Conservation (phyloP, 2,797 vertebrate genomes). For the Pitangus sulphuratus region DNA sequence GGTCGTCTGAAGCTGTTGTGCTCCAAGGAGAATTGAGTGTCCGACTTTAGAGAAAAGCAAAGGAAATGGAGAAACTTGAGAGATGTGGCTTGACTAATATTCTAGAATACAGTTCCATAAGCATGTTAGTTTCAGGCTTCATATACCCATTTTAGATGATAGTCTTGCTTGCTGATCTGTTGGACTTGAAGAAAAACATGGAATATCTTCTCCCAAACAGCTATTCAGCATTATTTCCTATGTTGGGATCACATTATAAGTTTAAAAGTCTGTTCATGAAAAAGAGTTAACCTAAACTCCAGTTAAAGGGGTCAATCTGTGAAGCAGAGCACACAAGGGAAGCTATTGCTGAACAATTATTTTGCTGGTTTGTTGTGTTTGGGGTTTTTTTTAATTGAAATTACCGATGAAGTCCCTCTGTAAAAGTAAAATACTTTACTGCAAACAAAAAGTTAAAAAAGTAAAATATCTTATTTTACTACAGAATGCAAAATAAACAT, state of each 20-base stretch:
- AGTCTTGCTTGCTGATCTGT: not conserved
- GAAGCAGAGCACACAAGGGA: not conserved
- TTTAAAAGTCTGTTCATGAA: not conserved
- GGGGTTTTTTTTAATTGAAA: not conserved
- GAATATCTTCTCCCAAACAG: not conserved
- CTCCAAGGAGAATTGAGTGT: not conserved
- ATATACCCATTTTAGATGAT: not conserved
- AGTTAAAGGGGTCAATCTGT: not conserved
- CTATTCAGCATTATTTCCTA: not conserved
- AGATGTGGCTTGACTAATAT: not conserved
- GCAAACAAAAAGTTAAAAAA: too few relatives aligned
- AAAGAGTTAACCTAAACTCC: not conserved
- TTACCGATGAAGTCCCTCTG: not conserved
- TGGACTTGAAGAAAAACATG: not conserved
- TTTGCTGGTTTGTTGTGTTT: not conserved
- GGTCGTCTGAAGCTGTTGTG: not conserved
- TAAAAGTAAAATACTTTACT: not conserved
- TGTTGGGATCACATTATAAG: not conserved
- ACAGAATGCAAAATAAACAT: not conserved
- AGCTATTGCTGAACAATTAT: not conserved
- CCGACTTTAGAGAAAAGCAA: not conserved
- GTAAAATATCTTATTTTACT: not conserved
- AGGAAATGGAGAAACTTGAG: not conserved
- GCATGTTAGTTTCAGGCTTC: not conserved
- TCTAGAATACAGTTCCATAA: not conserved